Evolutionary conservation across 2,113 vertebrate species (phyloP).

Genomic region (Centrocercus urophasianus): DNA sequence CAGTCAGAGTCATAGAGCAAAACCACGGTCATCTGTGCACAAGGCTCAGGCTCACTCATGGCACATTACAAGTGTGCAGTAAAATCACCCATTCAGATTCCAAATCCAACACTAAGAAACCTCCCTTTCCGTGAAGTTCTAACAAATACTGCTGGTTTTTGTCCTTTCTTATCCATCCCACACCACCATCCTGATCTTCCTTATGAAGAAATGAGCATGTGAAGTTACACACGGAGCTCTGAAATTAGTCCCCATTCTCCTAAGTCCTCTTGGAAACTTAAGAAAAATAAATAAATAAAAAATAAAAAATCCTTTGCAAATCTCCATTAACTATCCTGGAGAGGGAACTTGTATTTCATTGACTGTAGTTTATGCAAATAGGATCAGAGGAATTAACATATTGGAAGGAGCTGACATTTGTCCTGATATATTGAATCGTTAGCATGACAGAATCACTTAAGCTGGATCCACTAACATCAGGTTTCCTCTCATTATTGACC

Average conservation of each 20-base stretch:
- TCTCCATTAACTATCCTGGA: conserved; percentile 65
- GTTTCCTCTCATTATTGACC: conserved; percentile 97
- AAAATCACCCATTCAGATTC: background rate
- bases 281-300: background rate
- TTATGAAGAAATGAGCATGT: background rate
- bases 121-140: background rate
- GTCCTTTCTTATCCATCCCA: background rate
- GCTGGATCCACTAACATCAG: conserved; percentile 93
- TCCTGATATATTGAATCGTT: conserved; percentile 95
- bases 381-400: conserved; percentile 90
- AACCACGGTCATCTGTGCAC: background rate
- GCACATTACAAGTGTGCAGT: too few species aligned
- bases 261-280: background rate
- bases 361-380: conserved; percentile 91
- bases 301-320: conserved; percentile 45
- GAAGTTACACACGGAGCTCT: background rate
- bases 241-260: background rate
- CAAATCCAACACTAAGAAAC: background rate
- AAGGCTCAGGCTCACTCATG: too few species aligned
- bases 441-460: conserved; percentile 96
- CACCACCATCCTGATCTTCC: background rate
- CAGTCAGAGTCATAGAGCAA: background rate
- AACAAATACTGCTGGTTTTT: background rate
- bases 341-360: conserved; percentile 80
- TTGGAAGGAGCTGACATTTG: conserved; percentile 92